Evolutionary conservation across 2,888 invertebrate species (phyloP).

Genomic region (Linyphia triangularis): DNA sequence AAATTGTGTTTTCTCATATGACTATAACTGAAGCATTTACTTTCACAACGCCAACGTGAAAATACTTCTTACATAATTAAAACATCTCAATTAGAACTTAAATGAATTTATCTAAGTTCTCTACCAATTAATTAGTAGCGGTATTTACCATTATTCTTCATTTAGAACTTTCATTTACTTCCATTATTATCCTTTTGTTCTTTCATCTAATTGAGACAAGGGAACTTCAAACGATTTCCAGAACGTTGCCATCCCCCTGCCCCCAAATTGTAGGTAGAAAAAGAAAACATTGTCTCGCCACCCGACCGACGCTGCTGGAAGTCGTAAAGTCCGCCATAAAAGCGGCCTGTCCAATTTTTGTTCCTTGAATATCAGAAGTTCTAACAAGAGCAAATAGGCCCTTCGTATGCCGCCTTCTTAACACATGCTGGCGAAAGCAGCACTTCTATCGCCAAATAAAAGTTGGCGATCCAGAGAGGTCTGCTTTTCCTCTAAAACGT

Average conservation of each 20-base stretch:
- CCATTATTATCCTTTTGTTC: too few species aligned
- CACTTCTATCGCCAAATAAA: constrained; percentile 6
- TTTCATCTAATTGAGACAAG: not conserved
- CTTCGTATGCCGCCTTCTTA: constrained; percentile 21
- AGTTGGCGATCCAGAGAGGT: not conserved
- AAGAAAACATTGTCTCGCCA: not conserved
- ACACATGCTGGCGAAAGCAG: not conserved
- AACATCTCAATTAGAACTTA: too few species aligned
- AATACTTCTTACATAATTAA: too few species aligned
- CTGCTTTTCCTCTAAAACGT: not conserved
- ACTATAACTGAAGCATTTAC: too few species aligned
- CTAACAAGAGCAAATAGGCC: constrained; percentile 26
- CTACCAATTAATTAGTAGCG: too few species aligned
- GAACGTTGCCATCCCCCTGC: not conserved
- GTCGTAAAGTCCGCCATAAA: constrained; percentile 44
- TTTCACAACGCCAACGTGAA: too few species aligned
- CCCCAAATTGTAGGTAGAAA: not conserved
- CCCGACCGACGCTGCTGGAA: not conserved
- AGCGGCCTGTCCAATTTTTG: constrained; percentile 31
- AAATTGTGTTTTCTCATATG: too few species aligned
- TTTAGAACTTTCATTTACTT: too few species aligned
- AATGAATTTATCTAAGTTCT: too few species aligned
- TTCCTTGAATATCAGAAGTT: not conserved
- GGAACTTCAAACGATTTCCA: not conserved
- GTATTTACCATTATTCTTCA: too few species aligned